phyloP scores from a whole-genome alignment of 2,113 vertebrate species.

The Alosa alosa region DNA sequence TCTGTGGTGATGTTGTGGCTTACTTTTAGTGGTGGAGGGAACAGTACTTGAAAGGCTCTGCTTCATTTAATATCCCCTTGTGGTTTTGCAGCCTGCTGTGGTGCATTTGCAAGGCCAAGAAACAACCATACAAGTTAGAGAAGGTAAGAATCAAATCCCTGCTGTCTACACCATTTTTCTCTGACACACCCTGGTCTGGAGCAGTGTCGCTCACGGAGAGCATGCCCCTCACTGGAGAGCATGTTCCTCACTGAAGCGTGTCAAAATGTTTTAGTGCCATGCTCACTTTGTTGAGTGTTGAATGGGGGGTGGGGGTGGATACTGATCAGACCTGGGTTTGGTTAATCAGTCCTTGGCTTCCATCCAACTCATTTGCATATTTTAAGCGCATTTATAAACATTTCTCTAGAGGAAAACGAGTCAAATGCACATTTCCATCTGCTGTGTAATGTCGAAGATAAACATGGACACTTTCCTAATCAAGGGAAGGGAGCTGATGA shows the following conservation, averaged over 20 bases:
- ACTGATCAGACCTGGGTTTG: not conserved
- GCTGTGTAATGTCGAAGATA: not conserved
- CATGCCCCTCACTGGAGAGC: not conserved
- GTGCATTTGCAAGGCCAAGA: conserved; percentile 86
- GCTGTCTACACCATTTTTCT: not conserved
- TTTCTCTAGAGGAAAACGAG: not conserved
- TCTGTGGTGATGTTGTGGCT: conserved; percentile 7
- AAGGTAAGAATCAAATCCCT: conserved; percentile 78
- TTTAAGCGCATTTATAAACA: not conserved
- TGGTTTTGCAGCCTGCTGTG: conserved; percentile 76
- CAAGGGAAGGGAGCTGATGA: too few species aligned
- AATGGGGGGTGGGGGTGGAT: not conserved
- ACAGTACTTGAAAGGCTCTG: not conserved
- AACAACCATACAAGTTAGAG: conserved; percentile 86
- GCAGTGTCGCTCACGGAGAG: not conserved
- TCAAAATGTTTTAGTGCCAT: not conserved
- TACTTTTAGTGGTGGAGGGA: not conserved
- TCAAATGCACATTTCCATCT: too few species aligned
- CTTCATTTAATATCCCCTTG: not conserved
- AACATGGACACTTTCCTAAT: not conserved
- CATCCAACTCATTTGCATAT: not conserved
- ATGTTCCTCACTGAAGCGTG: not conserved
- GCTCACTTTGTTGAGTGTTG: not conserved
- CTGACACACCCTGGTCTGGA: not conserved
- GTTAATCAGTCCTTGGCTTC: not conserved